Evolutionary conservation across 2,797 vertebrate genomes (phyloP).

Genomic region (Zonotrichia albicollis): DNA sequence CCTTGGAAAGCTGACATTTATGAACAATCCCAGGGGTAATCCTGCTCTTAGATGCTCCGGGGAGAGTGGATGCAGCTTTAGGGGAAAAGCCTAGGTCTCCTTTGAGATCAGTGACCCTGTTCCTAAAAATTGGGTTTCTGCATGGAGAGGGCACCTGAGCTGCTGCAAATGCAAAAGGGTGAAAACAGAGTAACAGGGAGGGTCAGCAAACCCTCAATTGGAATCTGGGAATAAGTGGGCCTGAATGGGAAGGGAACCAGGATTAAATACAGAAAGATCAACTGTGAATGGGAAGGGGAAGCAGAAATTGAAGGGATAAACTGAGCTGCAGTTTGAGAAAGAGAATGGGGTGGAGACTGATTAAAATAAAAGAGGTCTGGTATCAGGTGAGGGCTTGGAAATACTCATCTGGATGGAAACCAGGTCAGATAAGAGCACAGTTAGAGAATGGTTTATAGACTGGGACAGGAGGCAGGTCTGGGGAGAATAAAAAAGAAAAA

Average conservation of each 20-base stretch:
- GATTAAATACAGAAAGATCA: background rate
- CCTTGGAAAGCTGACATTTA: background rate
- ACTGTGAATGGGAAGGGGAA: background rate
- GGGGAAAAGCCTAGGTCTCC: background rate
- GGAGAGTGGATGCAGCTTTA: background rate
- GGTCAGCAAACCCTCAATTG: background rate
- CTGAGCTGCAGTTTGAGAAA: background rate
- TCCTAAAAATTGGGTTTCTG: background rate
- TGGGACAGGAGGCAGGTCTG: background rate
- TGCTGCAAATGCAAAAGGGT: background rate
- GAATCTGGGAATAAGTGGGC: background rate
- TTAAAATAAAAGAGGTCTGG: background rate
- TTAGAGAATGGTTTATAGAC: background rate
- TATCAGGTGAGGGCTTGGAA: background rate
- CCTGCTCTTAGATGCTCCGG: background rate
- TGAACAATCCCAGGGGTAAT: background rate
- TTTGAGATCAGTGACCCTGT: background rate
- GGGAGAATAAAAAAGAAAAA: rapidly evolving
- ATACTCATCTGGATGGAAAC: background rate
- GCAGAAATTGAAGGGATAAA: background rate
- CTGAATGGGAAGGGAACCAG: background rate
- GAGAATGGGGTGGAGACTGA: background rate
- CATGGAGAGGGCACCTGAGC: background rate
- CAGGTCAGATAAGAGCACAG: background rate
- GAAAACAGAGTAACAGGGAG: background rate